phyloP scores from a whole-genome alignment of 2,888 invertebrate species.

The Leucania comma region DNA sequence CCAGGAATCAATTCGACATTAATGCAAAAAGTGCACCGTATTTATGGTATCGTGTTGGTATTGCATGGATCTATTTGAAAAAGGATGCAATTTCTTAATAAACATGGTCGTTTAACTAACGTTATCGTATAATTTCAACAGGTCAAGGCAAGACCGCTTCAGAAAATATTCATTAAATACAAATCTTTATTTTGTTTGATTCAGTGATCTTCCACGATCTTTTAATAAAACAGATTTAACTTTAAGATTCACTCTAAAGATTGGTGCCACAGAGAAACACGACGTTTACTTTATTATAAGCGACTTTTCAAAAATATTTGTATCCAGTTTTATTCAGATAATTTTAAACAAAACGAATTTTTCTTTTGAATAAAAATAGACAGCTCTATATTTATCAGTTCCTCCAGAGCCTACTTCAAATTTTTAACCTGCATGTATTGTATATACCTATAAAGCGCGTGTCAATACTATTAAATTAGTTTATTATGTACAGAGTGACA shows the following conservation, averaged over 20 bases:
- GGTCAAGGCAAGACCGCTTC: background rate
- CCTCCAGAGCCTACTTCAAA: background rate
- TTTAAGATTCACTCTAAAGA: background rate
- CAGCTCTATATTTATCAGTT: background rate
- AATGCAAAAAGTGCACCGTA: background rate
- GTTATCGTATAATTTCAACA: background rate
- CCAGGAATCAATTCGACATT: background rate
- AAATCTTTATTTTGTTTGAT: background rate
- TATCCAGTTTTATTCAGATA: background rate
- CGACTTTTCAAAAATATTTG: background rate
- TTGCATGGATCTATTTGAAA: too few species aligned
- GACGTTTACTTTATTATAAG: background rate
- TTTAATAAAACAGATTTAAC: background rate
- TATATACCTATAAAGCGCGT: conserved; percentile 44
- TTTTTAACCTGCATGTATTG: background rate
- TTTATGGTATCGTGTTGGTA: too few species aligned
- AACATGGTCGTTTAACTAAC: background rate
- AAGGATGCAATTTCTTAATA: background rate
- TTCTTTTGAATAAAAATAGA: background rate
- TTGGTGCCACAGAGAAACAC: background rate
- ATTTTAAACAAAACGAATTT: background rate
- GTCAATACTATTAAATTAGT: conserved; percentile 58
- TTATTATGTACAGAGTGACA: conserved; percentile 59
- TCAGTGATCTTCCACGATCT: too few species aligned
- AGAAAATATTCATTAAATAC: background rate